phyloP scores from a whole-genome alignment of 2,888 invertebrate genomes.

The Tipula helvola region DNA sequence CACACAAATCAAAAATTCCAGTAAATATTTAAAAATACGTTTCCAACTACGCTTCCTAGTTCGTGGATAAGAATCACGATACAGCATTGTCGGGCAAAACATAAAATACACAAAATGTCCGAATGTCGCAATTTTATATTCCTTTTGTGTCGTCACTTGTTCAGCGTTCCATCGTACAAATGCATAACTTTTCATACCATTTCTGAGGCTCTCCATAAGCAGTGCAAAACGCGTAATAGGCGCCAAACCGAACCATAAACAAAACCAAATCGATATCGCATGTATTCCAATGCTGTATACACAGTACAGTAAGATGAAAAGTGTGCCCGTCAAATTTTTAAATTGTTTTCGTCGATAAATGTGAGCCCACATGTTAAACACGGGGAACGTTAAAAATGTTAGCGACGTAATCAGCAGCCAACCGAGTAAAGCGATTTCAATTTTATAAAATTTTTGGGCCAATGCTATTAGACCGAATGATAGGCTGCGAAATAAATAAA shows the following conservation, averaged over 20 bases:
- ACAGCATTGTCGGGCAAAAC: constrained; percentile 57
- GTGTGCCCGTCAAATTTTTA: not conserved
- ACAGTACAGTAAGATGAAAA: not conserved
- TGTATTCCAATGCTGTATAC: constrained; percentile 22
- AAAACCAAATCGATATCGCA: constrained; percentile 20
- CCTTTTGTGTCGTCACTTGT: constrained; percentile 31
- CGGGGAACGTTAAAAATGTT: not conserved
- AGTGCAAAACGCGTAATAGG: not conserved
- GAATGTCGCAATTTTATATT: constrained; percentile 41
- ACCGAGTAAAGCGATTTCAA: not conserved
- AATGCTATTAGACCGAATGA: not conserved
- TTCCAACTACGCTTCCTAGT: constrained; percentile 57
- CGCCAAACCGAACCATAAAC: not conserved
- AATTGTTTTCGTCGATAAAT: not conserved
- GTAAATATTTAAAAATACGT: constrained; percentile 48
- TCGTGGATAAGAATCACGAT: constrained; percentile 62
- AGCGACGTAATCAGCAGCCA: not conserved
- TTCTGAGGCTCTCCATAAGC: constrained; percentile 30
- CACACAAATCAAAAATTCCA: constrained; percentile 45
- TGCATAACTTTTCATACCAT: constrained; percentile 72
- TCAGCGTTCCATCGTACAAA: constrained; percentile 54
- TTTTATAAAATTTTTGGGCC: not conserved
- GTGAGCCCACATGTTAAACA: not conserved
- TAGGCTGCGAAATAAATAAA: not conserved
- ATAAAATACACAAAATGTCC: constrained; percentile 65